These are phyloP conservation scores for Machimus atricapillus DNA, from an alignment of 2,888 invertebrate genomes.

Conservation along the genomic window DNA sequence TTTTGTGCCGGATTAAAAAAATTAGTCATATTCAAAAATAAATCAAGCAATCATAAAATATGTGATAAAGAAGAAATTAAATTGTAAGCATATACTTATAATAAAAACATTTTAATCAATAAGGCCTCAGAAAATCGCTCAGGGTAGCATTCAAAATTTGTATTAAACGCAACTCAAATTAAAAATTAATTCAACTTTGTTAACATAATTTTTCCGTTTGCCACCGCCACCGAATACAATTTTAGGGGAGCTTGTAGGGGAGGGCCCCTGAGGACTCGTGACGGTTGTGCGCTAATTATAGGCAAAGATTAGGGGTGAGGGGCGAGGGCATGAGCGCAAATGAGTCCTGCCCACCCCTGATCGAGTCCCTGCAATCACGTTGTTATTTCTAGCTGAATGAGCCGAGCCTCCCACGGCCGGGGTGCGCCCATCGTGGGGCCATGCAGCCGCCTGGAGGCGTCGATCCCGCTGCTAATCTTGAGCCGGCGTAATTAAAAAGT, in stretches of 20 bases:
- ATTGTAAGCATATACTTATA: no score
- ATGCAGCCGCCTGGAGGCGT: not conserved
- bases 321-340: not conserved
- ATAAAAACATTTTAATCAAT: no score
- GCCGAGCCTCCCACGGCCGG: not conserved
- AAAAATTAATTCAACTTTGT: not conserved
- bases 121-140: no score
- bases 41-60: no score
- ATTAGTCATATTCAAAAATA: no score
- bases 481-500: constrained; percentile 4
- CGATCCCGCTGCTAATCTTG: not conserved
- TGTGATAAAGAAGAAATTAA: no score
- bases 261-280: not conserved
- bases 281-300: not conserved
- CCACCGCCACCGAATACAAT: not conserved
- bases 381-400: not conserved
- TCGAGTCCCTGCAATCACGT: not conserved
- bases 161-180: not conserved
- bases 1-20: no score
- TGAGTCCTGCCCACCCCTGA: not conserved
- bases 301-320: not conserved
- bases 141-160: not conserved
- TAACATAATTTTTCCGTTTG: not conserved
- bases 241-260: not conserved
- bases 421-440: not conserved